Evolutionary conservation across 2,797 vertebrate species (phyloP).

Genomic region (Sciurus vulgaris): DNA sequence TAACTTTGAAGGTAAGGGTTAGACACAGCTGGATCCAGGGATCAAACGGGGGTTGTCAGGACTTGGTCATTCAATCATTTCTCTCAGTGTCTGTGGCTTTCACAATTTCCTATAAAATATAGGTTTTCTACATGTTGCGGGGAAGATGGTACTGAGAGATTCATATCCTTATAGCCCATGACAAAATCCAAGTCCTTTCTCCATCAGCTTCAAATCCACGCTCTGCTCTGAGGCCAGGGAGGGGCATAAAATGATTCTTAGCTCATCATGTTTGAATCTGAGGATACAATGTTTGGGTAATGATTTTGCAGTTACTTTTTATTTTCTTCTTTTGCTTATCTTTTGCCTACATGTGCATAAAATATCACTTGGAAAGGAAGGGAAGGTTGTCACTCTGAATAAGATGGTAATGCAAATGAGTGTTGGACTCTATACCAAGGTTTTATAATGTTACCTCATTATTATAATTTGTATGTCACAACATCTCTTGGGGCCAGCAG

Average conservation of each 20-base stretch:
- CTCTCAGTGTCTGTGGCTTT: background rate
- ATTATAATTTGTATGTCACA: background rate
- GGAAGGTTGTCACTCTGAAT: background rate
- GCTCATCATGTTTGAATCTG: background rate
- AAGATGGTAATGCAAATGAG: background rate
- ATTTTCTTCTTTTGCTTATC: background rate
- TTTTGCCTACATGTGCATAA: background rate
- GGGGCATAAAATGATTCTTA: accelerated
- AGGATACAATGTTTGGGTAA: background rate
- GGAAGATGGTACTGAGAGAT: background rate
- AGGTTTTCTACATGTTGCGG: background rate
- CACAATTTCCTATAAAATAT: background rate
- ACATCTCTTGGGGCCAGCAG: background rate
- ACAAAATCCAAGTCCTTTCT: background rate
- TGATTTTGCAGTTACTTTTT: background rate
- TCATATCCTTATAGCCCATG: background rate
- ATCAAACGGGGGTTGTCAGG: background rate
- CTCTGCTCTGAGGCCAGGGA: background rate
- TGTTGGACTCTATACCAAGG: background rate
- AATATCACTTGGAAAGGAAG: background rate
- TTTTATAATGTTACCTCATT: background rate
- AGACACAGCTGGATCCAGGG: background rate
- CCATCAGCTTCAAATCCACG: background rate
- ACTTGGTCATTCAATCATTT: background rate
- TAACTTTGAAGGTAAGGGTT: background rate